Base-by-base conservation (phyloP, 2,113 vertebrate genomes). In the Thalassarche chlororhynchos region DNA sequence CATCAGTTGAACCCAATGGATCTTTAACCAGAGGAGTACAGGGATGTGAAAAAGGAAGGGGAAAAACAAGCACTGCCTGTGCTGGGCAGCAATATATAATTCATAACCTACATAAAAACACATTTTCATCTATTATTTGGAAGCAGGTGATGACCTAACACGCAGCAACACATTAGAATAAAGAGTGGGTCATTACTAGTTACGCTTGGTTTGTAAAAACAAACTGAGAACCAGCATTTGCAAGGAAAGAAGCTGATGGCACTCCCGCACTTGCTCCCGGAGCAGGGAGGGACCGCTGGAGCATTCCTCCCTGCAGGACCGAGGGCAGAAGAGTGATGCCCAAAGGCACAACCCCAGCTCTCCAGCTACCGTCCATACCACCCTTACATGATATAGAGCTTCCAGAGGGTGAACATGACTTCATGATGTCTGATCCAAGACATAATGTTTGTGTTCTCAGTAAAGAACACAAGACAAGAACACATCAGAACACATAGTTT, bases 351-450 rank as follows among this genome's bases (percentile, higher is more conserved):
- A 8, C 1, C 6, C 40, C 71, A 60, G 24, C 28, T 71, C 34
- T 29, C 6, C 36, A 65, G 38, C 20, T 77, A 29, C 28, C 2
- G 1, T 3, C 21, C 44, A 5, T 2, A 14, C 3, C 17, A 32
- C 51, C 40, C 24, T 14, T 15, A 9, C 5, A 6, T 1, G 15
- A 36, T 0, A 40, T 1, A 49, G 69, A 16, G 2, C 18, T 47
- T 82, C 89, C 61, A 46, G 15, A 69, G 46, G 26, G 23, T n/a
- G 19, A 55, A 17, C 6, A 2, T 6, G 17, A 42, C 86, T 82
- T 29, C 46, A 20, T 0, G 0, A 8, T 14, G 32, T 21, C 51
- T 86, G 61, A 89, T 12, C 34, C 46, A 32, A 75, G 32, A 38
- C 15, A 5, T 2, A 16, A 51, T 31, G 65, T 57, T 36, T 55